Evolutionary conservation across 2,888 invertebrate species (phyloP).

Genomic region (Trachelus troglodyta): DNA sequence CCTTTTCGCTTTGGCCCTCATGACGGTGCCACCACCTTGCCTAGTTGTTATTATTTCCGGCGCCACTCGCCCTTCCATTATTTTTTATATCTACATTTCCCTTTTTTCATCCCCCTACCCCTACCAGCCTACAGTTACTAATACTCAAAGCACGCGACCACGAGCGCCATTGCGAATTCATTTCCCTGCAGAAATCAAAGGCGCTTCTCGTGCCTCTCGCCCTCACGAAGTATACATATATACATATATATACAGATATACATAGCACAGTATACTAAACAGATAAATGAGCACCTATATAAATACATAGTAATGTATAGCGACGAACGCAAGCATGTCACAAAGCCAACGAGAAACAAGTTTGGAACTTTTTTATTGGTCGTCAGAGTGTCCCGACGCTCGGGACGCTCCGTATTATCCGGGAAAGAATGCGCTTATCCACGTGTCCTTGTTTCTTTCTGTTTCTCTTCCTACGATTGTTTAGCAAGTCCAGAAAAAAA

Average conservation of each 20-base stretch:
- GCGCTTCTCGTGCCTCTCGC: neutral
- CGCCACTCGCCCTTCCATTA: neutral
- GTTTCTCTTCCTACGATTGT: neutral
- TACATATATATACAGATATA: no score
- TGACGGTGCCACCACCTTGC: neutral
- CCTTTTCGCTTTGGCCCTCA: neutral
- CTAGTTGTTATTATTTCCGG: neutral
- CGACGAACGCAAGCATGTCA: no score
- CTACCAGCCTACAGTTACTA: neutral
- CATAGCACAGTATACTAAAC: neutral
- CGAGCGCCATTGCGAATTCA: constrained; percentile 1
- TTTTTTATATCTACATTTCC: neutral
- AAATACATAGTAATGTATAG: neutral
- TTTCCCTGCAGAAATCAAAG: neutral
- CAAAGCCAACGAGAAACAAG: neutral
- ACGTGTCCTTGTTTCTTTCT: neutral
- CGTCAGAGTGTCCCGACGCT: neutral
- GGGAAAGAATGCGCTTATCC: neutral
- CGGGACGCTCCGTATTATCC: neutral
- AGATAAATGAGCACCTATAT: neutral
- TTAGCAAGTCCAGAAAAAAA: neutral
- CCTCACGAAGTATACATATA: no score
- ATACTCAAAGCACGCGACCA: constrained; percentile 7
- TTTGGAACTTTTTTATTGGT: neutral
- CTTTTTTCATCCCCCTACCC: neutral